Percentiles rank a stretch among this genome's conserved stretches.
Evolutionary conservation across 1,140 invertebrate genomes (phyloP).

Genomic region (Lordiphosa collinella): DNA sequence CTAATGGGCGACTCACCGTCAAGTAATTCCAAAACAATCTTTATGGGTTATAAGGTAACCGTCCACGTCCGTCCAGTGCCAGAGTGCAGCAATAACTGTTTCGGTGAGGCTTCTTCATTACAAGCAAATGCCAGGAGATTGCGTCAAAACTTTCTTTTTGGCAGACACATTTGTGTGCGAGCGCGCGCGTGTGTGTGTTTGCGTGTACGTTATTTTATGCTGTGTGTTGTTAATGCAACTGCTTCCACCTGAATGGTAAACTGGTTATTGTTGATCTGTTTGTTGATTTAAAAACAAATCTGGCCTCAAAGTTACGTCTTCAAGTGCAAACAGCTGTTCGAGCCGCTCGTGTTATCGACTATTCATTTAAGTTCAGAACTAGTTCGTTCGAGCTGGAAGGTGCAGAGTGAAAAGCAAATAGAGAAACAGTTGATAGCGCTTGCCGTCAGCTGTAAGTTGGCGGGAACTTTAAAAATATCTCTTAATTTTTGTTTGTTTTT

Average conservation of each 20-base stretch:
- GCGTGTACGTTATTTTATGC: constrained; percentile 8
- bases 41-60: neutral
- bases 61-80: constrained; percentile 38
- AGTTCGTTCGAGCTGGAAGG: too few relatives aligned
- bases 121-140: constrained; percentile 55
- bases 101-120: constrained; percentile 65
- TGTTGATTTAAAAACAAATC: neutral
- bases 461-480: too few relatives aligned
- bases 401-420: too few relatives aligned
- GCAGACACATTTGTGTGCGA: constrained; percentile 7
- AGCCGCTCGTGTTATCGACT: constrained; percentile 11
- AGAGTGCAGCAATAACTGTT: constrained; percentile 57
- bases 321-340: constrained; percentile 30
- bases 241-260: constrained; percentile 30
- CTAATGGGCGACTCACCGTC: constrained; percentile 29
- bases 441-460: too few relatives aligned
- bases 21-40: constrained; percentile 11
- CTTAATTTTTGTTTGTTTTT: too few relatives aligned
- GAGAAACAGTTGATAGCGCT: too few relatives aligned
- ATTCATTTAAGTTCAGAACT: neutral
- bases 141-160: constrained; percentile 75
- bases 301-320: constrained; percentile 19
- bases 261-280: constrained; percentile 26
- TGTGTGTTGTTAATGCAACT: constrained; percentile 32
- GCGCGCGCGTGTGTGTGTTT: constrained; percentile 9